Percentiles rank a stretch among this genome's conserved stretches.
phyloP scores from a whole-genome alignment of 2,113 vertebrate species.

The Sebastes fasciatus region DNA sequence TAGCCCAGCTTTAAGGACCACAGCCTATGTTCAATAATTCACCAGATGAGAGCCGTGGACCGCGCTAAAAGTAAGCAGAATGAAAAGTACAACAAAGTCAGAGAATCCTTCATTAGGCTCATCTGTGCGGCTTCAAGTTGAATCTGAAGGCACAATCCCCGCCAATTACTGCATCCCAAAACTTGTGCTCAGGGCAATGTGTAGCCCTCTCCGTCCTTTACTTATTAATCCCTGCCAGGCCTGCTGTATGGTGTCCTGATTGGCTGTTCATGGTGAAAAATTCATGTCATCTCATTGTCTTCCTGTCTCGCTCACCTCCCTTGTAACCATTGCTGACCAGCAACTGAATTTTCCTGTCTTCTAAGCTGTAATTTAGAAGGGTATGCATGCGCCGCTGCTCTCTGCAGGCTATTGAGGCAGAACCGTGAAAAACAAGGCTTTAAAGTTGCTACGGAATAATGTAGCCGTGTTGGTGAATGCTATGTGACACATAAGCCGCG shows the following conservation, averaged over 20 bases:
- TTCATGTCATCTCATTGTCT: slow-evolving; percentile 60
- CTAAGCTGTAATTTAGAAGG: slow-evolving; percentile 60
- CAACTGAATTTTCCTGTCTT: slow-evolving; percentile 54
- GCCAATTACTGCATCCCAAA: slow-evolving; percentile 79
- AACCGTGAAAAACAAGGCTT: slow-evolving; percentile 59
- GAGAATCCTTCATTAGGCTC: slow-evolving; percentile 68
- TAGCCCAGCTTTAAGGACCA: slow-evolving; percentile 53
- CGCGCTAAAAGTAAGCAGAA: slow-evolving; percentile 58
- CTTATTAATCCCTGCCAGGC: slow-evolving; percentile 74
- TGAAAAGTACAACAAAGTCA: slow-evolving; percentile 60
- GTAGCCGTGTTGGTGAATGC: slow-evolving; percentile 39
- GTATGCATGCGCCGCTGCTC: slow-evolving; percentile 46
- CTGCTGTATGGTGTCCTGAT: slow-evolving; percentile 59
- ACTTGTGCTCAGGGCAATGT: slow-evolving; percentile 63
- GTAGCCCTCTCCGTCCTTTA: slow-evolving; percentile 65
- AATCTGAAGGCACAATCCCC: slow-evolving; percentile 69
- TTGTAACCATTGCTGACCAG: slow-evolving; percentile 57
- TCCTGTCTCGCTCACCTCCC: slow-evolving; percentile 41
- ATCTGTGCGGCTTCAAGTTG: slow-evolving; percentile 51
- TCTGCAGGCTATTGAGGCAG: slow-evolving; percentile 50
- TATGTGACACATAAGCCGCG: slow-evolving; percentile 26
- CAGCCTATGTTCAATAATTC: slow-evolving; percentile 70
- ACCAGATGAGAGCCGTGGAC: slow-evolving; percentile 45
- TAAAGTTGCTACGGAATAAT: slow-evolving; percentile 59
- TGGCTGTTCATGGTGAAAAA: slow-evolving; percentile 72